A percentile compares a stretch with the other conserved stretches of the same genome.
Evolutionary conservation across 1,140 invertebrate genomes (phyloP).

Genomic region (Drosophila hydei): DNA sequence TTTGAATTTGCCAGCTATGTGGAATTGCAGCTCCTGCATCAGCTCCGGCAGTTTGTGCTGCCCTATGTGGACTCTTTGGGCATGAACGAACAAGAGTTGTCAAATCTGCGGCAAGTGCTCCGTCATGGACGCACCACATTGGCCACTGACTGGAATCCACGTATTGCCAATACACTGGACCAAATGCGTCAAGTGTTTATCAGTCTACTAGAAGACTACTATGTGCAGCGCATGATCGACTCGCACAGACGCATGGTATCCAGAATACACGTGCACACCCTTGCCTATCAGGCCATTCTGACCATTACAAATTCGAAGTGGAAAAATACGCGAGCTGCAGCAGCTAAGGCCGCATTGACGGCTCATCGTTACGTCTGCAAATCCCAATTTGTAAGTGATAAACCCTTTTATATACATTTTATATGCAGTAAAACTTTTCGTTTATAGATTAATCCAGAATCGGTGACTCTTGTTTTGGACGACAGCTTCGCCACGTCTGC

Average conservation of each 20-base stretch:
- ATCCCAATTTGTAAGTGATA: constrained; percentile 86
- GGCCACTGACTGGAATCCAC: constrained; percentile 91
- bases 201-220: constrained; percentile 81
- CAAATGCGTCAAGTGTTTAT: constrained; percentile 92
- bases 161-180: constrained; percentile 92
- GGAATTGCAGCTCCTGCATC: constrained; percentile 88
- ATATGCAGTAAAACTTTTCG: constrained; percentile 17
- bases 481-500: constrained; percentile 92
- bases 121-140: constrained; percentile 90
- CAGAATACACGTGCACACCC: constrained; percentile 93
- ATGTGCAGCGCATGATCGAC: constrained; percentile 36
- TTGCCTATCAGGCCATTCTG: constrained; percentile 94
- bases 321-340: constrained; percentile 91
- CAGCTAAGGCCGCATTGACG: constrained; percentile 93
- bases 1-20: constrained; percentile 96
- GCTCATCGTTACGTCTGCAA: constrained; percentile 94
- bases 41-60: constrained; percentile 88
- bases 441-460: constrained; percentile 87
- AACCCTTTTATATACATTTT: not conserved
- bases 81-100: constrained; percentile 95
- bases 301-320: constrained; percentile 87
- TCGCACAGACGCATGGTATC: constrained; percentile 86
- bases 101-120: constrained; percentile 90
- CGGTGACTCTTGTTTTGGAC: constrained; percentile 91
- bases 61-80: constrained; percentile 93